Evolutionary conservation across 2,113 vertebrate species (phyloP).

Genomic region (Neomonachus schauinslandi): DNA sequence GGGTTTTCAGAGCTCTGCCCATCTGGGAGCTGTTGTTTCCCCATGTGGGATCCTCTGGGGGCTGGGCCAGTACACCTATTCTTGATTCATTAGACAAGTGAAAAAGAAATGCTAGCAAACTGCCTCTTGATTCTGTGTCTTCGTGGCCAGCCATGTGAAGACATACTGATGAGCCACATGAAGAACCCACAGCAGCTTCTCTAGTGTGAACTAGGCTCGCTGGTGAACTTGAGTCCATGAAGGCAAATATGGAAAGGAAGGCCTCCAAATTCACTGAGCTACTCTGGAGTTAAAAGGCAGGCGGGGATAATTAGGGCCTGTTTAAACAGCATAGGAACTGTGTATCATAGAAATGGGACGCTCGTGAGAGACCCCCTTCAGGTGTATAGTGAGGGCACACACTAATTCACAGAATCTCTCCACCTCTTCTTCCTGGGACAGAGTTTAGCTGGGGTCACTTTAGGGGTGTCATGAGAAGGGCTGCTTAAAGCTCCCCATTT

Average conservation of each 20-base stretch:
- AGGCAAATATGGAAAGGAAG: not conserved
- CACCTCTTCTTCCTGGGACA: not conserved
- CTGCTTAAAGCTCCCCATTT: not conserved
- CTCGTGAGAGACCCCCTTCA: not conserved
- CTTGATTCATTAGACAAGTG: not conserved
- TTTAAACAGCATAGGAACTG: not conserved
- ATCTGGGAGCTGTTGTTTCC: not conserved
- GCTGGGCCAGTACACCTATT: not conserved
- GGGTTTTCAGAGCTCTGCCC: not conserved
- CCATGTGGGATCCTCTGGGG: not conserved
- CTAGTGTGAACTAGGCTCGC: not conserved
- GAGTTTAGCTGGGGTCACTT: not conserved
- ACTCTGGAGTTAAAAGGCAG: not conserved
- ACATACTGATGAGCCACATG: fast-evolving
- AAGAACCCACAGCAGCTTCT: not conserved
- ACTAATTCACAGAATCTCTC: not conserved
- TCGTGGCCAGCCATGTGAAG: fast-evolving
- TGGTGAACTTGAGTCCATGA: not conserved
- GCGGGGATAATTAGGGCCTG: not conserved
- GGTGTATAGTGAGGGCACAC: not conserved
- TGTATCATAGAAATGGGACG: not conserved
- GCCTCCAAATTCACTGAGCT: not conserved
- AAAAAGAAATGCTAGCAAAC: not conserved
- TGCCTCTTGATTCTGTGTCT: not conserved
- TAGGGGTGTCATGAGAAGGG: no score